Evolutionary conservation across 2,113 vertebrate species (phyloP).

Genomic region (Nothoprocta perdicaria): DNA sequence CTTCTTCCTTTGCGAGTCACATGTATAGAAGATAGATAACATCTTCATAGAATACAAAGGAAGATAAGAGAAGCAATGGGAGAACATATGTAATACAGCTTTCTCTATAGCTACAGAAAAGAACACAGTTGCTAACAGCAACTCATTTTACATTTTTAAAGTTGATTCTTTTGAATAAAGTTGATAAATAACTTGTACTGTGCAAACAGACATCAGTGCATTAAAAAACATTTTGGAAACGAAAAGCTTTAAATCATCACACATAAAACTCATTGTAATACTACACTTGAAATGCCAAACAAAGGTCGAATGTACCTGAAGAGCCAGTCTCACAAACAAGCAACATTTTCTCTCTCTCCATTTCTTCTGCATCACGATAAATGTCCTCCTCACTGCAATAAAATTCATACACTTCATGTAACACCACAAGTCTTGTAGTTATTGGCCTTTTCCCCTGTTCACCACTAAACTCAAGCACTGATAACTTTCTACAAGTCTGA

Average conservation of each 20-base stretch:
- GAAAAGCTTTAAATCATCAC: background rate
- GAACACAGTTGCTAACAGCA: background rate
- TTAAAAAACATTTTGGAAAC: background rate
- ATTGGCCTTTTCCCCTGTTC: background rate
- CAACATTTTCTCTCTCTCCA: conserved; percentile 78
- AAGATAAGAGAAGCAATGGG: background rate
- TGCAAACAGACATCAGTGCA: background rate
- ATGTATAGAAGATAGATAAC: rapidly evolving
- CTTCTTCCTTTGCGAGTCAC: background rate
- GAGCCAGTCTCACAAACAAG: conserved; percentile 56
- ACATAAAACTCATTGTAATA: background rate
- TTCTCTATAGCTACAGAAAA: background rate
- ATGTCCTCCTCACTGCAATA: conserved; percentile 80
- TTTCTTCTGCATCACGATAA: conserved; percentile 82
- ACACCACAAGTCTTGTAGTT: background rate
- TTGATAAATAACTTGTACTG: background rate
- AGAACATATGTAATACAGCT: background rate
- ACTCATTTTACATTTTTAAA: background rate
- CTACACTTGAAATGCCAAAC: background rate
- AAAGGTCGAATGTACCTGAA: conserved; percentile 70
- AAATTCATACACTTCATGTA: conserved; percentile 16
- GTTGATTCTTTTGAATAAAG: background rate
- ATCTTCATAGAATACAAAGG: background rate
- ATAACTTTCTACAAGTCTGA: background rate
- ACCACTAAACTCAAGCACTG: background rate